Base-by-base conservation (phyloP, 2,113 vertebrate species). In the Triplophysa rosa region DNA sequence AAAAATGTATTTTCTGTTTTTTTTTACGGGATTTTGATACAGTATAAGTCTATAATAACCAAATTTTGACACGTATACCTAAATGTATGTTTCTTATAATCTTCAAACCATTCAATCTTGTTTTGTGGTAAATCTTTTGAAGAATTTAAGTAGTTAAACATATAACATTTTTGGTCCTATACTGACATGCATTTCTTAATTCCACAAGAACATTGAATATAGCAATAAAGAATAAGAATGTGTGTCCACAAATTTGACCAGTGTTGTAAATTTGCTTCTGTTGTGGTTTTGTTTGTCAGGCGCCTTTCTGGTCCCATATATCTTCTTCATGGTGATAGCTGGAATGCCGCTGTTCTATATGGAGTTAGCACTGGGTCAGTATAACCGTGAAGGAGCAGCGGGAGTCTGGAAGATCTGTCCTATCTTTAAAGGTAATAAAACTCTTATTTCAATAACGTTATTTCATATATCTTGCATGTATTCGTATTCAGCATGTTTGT, bases 331-430 rank as follows among this genome's bases (percentile, higher is more conserved):
- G 95, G 91, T 96, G 82, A 95, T 97, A 40, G 95, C 95, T 0
- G 95, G 95, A 4, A 95, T 95, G 94, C 95, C 95, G 0, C 95
- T 97, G 0, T 97, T 97, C 91, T 97, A 96, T 87, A 97, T 97
- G 95, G 95, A 97, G 86, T 88, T 97, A 84, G 95, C 95, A 7
- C 87, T 96, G 21, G 95, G 95, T 23, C 95, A 97, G 80, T 96
- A 95, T 85, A 95, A 95, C 88, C 90, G 95, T 59, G 93, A 95
- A 84, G 95, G 95, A 4, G 95, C 95, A 0, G 94, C 95, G 0
- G 95, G 95, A 0, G 93, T 97, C 78, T 96, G 95, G 95, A 97
- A 97, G 88, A 97, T 97, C 84, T 97, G 95, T 49, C 95, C 95
- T 29, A 86, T 97, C 82, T 94, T 97, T 82, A 97, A 96, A 95